Evolutionary conservation across 1,140 invertebrate genomes (phyloP).

Genomic region (Pseudomyrmex sp.): DNA sequence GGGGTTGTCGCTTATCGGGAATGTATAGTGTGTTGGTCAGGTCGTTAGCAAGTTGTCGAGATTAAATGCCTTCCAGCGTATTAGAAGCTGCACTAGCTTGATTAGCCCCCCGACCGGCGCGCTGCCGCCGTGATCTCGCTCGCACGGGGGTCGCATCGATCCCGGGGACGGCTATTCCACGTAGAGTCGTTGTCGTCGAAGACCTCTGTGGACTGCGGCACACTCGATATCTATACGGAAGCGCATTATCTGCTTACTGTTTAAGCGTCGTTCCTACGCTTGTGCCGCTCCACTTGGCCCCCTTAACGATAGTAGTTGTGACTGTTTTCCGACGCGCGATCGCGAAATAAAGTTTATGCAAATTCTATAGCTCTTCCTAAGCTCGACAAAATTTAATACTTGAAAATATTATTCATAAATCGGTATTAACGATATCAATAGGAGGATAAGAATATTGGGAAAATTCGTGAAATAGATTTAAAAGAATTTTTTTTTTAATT

Average conservation of each 20-base stretch:
- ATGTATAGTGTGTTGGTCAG: constrained; percentile 84
- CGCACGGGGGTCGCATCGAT: constrained; percentile 66
- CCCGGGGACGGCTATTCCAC: constrained; percentile 57
- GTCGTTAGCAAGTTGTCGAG: constrained; percentile 85
- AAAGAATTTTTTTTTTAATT: not conserved
- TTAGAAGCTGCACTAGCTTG: constrained; percentile 82
- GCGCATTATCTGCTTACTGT: constrained; percentile 69
- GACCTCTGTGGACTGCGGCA: constrained; percentile 35
- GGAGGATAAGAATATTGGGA: not conserved
- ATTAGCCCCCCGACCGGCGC: constrained; percentile 77
- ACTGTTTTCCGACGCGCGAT: constrained; percentile 15
- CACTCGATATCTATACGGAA: constrained; percentile 70
- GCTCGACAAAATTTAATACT: not conserved
- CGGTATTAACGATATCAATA: not conserved
- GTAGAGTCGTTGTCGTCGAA: constrained; percentile 61
- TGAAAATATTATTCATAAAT: not conserved
- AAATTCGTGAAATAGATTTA: not conserved
- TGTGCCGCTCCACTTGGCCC: not conserved
- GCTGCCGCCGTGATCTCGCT: constrained; percentile 57
- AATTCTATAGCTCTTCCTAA: not conserved
- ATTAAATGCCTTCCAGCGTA: constrained; percentile 84
- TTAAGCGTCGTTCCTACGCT: constrained; percentile 56
- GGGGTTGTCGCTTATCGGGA: constrained; percentile 83
- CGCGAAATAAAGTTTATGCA: constrained; percentile 29
- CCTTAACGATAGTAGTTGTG: not conserved